Evolutionary conservation across 1,140 invertebrate genomes (phyloP), one percentile per base, ranked within the genome.

Genomic region (Pseudomyrmex sp.): DNA sequence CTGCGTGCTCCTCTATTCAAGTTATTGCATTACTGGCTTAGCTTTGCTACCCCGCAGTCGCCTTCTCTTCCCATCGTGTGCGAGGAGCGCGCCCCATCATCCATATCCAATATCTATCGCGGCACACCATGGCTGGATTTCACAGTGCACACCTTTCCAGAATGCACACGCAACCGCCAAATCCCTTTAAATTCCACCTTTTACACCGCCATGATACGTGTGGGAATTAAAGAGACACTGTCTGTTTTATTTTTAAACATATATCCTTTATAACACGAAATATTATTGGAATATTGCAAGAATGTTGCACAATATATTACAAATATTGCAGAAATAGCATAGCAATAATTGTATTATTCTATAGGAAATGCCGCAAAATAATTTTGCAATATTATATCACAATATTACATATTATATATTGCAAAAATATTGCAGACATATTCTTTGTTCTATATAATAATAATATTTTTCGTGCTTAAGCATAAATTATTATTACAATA

Each of bases 21-120:
- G 93, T 94, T 94, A 94, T 94, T 93, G 93, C 93, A 93, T 94
- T 93, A 94, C 92, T 89, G 92, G 93, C 93, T 94, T 93, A 93
- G 92, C 92, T 90, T 92, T 90, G 89, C 89, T 85, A 90, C 91
- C 91, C 89, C 91, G 79, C 84, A 88, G 80, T 44, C 65, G 75
- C 63, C 82, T 87, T 84, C 35, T 35, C 35, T 35, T 35, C 35
- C 35, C 35, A 35, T 52, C 50, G 50, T 52, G 72, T 83, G 75
- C 82, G 66, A 82, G 63, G 52, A 72, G 20, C 65, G 63, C 35
- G 46, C 80, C 85, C 83, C 73, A 87, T 89, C 85, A 86, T 92
- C 82, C 92, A 90, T 90, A 91, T 92, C 89, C 90, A 91, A 92
- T 91, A 91, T 90, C 89, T 83, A 89, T 91, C 82, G 48, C 18